Conservation (phyloP, 2,888 invertebrate genomes). For the Stictocephala bisonia region DNA sequence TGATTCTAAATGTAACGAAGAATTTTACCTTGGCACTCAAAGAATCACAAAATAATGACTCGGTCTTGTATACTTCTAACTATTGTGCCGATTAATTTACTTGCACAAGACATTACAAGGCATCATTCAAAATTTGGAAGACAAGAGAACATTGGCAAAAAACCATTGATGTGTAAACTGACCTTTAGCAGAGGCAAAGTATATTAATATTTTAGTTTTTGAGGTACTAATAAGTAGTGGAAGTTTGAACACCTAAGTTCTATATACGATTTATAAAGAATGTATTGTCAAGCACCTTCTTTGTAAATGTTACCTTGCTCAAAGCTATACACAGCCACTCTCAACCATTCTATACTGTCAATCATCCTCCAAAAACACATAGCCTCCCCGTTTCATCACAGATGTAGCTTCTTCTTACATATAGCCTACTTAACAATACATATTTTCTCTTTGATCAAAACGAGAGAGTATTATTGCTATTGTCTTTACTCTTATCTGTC, state of each 20-base stretch:
- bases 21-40: slow-evolving; percentile 50
- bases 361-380: slow-evolving; percentile 13
- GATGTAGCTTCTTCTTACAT: slow-evolving; percentile 53
- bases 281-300: slow-evolving; percentile 21
- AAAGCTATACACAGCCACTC: slow-evolving; percentile 26
- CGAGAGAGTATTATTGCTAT: slow-evolving; percentile 39
- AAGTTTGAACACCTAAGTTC: too few relatives aligned
- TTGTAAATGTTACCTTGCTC: slow-evolving; percentile 23
- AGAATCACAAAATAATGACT: slow-evolving; percentile 51
- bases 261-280: too few relatives aligned
- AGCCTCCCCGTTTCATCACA: slow-evolving; percentile 53
- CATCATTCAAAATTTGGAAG: slow-evolving; percentile 46
- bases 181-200: too few relatives aligned
- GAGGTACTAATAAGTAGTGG: too few relatives aligned
- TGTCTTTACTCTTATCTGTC: slow-evolving; percentile 30
- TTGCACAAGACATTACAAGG: slow-evolving; percentile 46
- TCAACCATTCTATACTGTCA: slow-evolving; percentile 23
- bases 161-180: neutral
- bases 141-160: slow-evolving; percentile 23
- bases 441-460: slow-evolving; percentile 27
- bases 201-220: too few relatives aligned
- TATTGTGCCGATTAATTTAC: slow-evolving; percentile 48
- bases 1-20: slow-evolving; percentile 53
- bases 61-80: slow-evolving; percentile 48
- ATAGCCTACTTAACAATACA: slow-evolving; percentile 30